phyloP scores from a whole-genome alignment of 2,888 invertebrate genomes.

The Diarsia rubi region DNA sequence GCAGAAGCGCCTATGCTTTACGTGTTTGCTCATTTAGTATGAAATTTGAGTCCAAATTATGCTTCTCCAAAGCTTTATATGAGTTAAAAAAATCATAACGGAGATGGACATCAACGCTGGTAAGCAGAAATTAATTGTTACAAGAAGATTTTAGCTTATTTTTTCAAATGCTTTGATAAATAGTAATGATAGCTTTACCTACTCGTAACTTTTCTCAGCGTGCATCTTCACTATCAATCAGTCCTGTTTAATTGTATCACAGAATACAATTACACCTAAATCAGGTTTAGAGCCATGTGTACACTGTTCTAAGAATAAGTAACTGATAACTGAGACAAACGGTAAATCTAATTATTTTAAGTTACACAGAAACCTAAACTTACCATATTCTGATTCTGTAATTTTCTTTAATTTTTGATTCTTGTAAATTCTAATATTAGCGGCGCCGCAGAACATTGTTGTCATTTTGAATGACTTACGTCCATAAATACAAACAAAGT shows the following conservation, averaged over 20 bases:
- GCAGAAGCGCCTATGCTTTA: slow-evolving; percentile 90
- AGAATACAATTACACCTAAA: slow-evolving; percentile 40
- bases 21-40: slow-evolving; percentile 84
- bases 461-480: slow-evolving; percentile 50
- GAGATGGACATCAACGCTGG: slow-evolving; percentile 90
- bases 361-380: slow-evolving; percentile 52
- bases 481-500: slow-evolving; percentile 57
- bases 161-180: slow-evolving; percentile 64
- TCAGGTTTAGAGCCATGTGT: slow-evolving; percentile 21
- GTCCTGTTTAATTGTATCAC: slow-evolving; percentile 26
- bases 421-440: slow-evolving; percentile 26
- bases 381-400: slow-evolving; percentile 61
- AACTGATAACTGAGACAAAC: slow-evolving; percentile 37
- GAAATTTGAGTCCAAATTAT: slow-evolving; percentile 78
- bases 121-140: slow-evolving; percentile 74
- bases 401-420: slow-evolving; percentile 42
- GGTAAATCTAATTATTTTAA: slow-evolving; percentile 42
- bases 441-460: slow-evolving; percentile 43
- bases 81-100: slow-evolving; percentile 76
- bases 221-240: slow-evolving; percentile 45
- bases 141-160: slow-evolving; percentile 48
- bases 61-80: slow-evolving; percentile 73
- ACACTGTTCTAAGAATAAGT: slow-evolving; percentile 28
- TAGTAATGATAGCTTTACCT: slow-evolving; percentile 61
- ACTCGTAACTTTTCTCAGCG: slow-evolving; percentile 62